Conservation (phyloP, 1,140 invertebrate species). For the Drosophila jambulina region DNA sequence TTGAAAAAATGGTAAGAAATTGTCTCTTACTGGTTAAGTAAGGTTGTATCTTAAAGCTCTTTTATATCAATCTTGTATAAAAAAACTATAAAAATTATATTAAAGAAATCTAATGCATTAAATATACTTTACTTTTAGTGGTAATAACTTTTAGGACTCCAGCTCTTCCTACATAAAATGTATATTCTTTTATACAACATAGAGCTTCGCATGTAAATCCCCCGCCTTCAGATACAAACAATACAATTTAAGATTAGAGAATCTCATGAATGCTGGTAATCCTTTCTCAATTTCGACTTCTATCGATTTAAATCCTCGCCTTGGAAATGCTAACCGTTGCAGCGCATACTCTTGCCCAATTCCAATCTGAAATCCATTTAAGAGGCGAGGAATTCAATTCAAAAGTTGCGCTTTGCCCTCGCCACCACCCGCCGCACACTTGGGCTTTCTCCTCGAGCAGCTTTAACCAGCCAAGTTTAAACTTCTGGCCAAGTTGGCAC, state of each 20-base stretch:
- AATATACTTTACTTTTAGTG: background rate
- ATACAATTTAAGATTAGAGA: background rate
- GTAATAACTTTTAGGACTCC: background rate
- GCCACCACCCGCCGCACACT: background rate
- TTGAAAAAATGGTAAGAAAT: background rate
- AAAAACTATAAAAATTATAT: too few species aligned
- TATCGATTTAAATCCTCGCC: background rate
- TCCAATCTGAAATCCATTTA: conserved; percentile 40
- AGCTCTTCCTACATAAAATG: background rate
- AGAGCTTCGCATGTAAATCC: background rate
- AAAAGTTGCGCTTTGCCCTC: conserved; percentile 40
- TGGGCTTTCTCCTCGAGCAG: conserved; percentile 12
- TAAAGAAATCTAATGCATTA: background rate
- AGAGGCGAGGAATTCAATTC: conserved; percentile 63
- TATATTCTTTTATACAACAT: background rate
- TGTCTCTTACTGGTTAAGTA: background rate
- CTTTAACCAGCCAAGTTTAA: conserved; percentile 61
- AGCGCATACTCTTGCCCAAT: conserved; percentile 17
- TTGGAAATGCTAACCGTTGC: conserved; percentile 8
- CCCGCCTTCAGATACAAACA: background rate
- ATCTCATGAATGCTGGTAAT: background rate
- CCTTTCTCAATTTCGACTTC: conserved; percentile 10
- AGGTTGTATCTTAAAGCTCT: background rate
- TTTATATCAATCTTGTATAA: background rate
- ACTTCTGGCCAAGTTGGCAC: conserved; percentile 76